phyloP scores from a whole-genome alignment of 2,888 invertebrate genomes.

The Drymonia ruficornis region DNA sequence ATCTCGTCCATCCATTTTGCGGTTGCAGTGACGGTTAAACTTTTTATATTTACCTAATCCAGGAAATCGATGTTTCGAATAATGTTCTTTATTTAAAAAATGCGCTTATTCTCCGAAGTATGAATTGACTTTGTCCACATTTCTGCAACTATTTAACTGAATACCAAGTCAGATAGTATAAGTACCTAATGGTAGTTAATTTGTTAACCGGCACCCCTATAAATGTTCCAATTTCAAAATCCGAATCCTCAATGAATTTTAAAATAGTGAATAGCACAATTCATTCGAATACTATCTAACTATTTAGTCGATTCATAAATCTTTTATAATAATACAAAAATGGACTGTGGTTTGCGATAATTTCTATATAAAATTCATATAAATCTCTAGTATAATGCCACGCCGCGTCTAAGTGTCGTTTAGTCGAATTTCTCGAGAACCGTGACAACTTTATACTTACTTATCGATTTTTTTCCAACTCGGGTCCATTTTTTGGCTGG shows the following conservation, averaged over 20 bases:
- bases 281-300: conserved; percentile 15
- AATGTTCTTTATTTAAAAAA: neutral
- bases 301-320: conserved; percentile 38
- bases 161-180: no score
- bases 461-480: conserved; percentile 41
- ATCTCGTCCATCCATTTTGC: conserved; percentile 27
- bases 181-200: no score
- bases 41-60: conserved; percentile 4
- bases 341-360: conserved; percentile 45
- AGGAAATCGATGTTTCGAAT: conserved; percentile 3
- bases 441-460: conserved; percentile 70
- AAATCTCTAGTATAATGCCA: conserved; percentile 58
- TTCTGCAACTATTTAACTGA: no score
- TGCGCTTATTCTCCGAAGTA: no score
- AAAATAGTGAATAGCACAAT: conserved; percentile 30
- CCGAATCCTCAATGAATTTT: conserved; percentile 25
- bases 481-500: conserved; percentile 48
- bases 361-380: conserved; percentile 72
- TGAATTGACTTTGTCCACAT: no score
- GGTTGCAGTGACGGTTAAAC: conserved; percentile 15
- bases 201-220: no score
- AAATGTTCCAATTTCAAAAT: conserved; percentile 28
- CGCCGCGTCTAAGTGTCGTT: conserved; percentile 42
- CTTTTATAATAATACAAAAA: conserved; percentile 33
- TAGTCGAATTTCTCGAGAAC: conserved; percentile 49